Percentiles rank a stretch among this genome's conserved stretches.
Conservation (phyloP, 2,888 invertebrate genomes). For the Xylocampa areola region DNA sequence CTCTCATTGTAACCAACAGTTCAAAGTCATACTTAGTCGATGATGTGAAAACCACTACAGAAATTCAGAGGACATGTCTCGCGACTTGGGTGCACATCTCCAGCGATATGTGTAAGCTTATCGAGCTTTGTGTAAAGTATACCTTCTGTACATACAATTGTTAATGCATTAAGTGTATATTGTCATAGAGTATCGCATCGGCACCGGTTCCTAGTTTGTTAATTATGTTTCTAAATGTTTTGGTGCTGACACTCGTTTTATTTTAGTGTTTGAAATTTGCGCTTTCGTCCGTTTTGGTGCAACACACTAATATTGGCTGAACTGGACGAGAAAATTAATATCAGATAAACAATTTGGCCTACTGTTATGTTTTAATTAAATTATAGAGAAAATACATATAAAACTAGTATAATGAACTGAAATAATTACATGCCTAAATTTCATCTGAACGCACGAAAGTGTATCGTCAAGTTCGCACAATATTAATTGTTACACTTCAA, state of each 20-base stretch:
- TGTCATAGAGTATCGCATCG: conserved; percentile 48
- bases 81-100: no score
- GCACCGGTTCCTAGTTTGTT: conserved; percentile 77
- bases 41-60: no score
- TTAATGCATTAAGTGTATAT: conserved; percentile 32
- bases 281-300: conserved; percentile 41
- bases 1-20: no score
- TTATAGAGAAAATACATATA: no score
- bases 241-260: conserved; percentile 77
- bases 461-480: conserved; percentile 10
- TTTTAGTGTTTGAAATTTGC: conserved; percentile 57
- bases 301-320: conserved; percentile 3
- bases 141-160: conserved; percentile 6
- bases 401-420: no score
- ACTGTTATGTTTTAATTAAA: no score
- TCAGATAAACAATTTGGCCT: no score
- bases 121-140: not conserved
- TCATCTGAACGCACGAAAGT: conserved; percentile 3
- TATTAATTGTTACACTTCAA: conserved; percentile 15
- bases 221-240: conserved; percentile 61
- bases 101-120: not conserved
- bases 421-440: no score
- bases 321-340: no score
- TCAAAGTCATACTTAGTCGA: no score
- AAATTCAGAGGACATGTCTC: no score